Base-by-base conservation (phyloP, 2,888 invertebrate genomes). In the Salpingus planirostris region DNA sequence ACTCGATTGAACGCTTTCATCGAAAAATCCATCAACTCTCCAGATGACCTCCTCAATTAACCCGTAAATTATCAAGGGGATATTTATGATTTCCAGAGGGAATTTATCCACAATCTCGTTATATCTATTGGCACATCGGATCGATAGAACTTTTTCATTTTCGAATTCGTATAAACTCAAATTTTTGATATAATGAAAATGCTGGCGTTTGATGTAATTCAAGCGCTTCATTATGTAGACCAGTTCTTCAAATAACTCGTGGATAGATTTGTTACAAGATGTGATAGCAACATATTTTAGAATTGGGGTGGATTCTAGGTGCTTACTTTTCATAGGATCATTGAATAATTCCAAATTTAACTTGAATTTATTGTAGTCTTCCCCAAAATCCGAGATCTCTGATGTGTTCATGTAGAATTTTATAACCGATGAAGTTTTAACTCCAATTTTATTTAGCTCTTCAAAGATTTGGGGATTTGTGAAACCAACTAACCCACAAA, bases 401-500 rank as follows among this genome's bases (percentile, higher is more conserved):
- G n/a, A n/a, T n/a, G n/a, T n/a, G n/a, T n/a, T n/a, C n/a, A n/a
- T n/a, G n/a, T n/a, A n/a, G n/a, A n/a, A n/a, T n/a, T n/a, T n/a
- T 7, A 56, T 33, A 8, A 54, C 29, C 5, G 46, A 46, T 11
- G 41, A 40, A 11, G 53, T 24, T 1, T 47, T 42, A 3, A 50
- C 43, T 11, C 42, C 33, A 7, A 42, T 25, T 11, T 40, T 34
- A n/a, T 38, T 33, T 6, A 54, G 30, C 4, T 46, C 24, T 10
- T 41, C 21, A 3, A 55, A 21, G 11, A 54, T 10, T 2, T 39
- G 36, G 11, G 40, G 15, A 37, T 47, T 33, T 7, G 41, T 33
- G 27, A 49, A 48, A 3, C 53, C 57, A 13, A 36, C 36, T 15
- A 56, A 38, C n/a, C 50, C 46, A 26, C 50, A 52, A 33, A 49